Base-by-base conservation (phyloP, 2,113 vertebrate species). In the Campylomormyrus tamandua region DNA sequence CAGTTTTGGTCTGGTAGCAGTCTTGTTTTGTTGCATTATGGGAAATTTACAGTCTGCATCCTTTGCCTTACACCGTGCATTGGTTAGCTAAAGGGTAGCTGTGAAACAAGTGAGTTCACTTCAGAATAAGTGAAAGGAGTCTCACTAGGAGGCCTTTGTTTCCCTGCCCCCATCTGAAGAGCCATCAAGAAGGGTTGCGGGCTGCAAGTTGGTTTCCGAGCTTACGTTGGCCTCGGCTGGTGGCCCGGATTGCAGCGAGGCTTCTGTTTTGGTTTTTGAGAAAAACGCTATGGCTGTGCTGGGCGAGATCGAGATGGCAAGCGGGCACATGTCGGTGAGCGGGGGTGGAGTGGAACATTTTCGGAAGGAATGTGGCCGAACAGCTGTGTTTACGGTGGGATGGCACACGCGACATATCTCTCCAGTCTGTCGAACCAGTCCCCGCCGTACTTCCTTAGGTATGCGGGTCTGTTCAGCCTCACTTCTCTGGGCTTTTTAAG, bases 101-200 rank as follows among this genome's bases (percentile, higher is more conserved):
- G 13, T 56, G 56, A 49, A 87, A 11, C n/a, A 45, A 70, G 84
- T 10, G 3, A 19, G 45, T 31, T 45, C 66, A 77, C 6, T 39
- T 50, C 58, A 46, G n/a, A 24, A 9, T 7, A 86, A 87, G 85
- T 56, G 49, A 56, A 77, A 50, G 21, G 45, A 53, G 31, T 35
- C 49, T n/a, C 31, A 90, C 62, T 88, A 90, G 89, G 89, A 70
- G 58, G 74, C 13, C 87, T 58, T 88, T 90, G 70, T 31, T 45
- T 48, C 89, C 84, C 86, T 39, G 1, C 5, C 35, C 35, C 70
- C 17, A 74, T 11, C 11, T 9, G 31, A 58, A 0, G n/a, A 21
- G 27, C 49, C 48, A 31, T 83, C 42, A 13, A 21, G 35, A 48
- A 11, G 50, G 27, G 35, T 4, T 42, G 88, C 10, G 10, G 83